These are phyloP conservation scores for Diplolepis rosae DNA, from an alignment of 2,888 invertebrate species.

Conservation along the genomic window DNA sequence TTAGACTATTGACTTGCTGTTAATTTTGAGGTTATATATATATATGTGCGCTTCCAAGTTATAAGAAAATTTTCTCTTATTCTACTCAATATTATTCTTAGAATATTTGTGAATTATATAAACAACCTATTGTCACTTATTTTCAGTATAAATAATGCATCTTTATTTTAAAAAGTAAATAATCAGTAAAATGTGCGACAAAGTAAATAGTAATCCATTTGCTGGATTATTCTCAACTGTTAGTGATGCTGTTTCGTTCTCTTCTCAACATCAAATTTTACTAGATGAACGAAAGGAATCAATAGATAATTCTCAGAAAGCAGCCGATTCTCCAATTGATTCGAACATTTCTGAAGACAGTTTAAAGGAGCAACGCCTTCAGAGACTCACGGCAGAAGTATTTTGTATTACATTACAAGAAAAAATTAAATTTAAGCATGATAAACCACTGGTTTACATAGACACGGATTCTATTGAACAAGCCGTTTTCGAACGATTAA, in stretches of 20 bases:
- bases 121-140: too few species aligned
- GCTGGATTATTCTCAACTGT: slow-evolving; percentile 69
- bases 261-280: slow-evolving; percentile 49
- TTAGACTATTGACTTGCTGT: too few species aligned
- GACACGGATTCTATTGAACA: slow-evolving; percentile 83
- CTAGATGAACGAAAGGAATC: slow-evolving; percentile 27
- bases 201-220: slow-evolving; percentile 72
- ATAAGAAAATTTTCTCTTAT: too few species aligned
- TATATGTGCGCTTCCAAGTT: too few species aligned
- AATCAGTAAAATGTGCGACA: slow-evolving; percentile 62
- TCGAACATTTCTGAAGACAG: neutral
- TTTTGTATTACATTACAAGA: slow-evolving; percentile 83
- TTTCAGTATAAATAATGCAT: neutral
- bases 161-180: neutral
- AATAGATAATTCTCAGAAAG: neutral
- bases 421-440: slow-evolving; percentile 68
- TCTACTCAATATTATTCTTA: too few species aligned
- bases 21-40: too few species aligned
- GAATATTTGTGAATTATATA: too few species aligned
- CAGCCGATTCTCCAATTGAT: slow-evolving; percentile 10
- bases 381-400: slow-evolving; percentile 80
- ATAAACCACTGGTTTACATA: slow-evolving; percentile 78
- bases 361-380: slow-evolving; percentile 68
- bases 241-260: slow-evolving; percentile 61
- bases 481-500: slow-evolving; percentile 85